Evolutionary conservation across 1,140 invertebrate species (phyloP).

Genomic region (Lepidostoma basale): DNA sequence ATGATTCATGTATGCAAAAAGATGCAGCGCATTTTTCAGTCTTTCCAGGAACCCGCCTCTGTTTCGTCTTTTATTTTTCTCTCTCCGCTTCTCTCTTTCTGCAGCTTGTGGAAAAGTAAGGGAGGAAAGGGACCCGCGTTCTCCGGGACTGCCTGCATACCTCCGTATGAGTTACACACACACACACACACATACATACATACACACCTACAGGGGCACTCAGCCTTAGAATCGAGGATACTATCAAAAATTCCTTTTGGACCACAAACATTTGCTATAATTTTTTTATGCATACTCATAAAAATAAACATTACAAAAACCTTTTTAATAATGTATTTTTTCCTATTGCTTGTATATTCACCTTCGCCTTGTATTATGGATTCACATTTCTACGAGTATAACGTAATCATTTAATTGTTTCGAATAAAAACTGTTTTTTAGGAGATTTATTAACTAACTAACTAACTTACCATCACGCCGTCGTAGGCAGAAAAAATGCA

Average conservation of each 20-base stretch:
- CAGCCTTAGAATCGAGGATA: not conserved
- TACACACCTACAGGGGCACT: not conserved
- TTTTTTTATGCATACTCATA: not conserved
- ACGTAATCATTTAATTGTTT: not conserved
- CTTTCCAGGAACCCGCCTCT: not conserved
- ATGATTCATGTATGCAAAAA: too few species aligned
- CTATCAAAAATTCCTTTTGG: slow-evolving; percentile 13
- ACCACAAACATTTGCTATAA: not conserved
- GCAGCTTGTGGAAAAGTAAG: not conserved
- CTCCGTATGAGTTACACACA: too few species aligned
- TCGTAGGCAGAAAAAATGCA: too few species aligned
- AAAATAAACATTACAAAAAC: not conserved
- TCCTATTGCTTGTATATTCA: too few species aligned
- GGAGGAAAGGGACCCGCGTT: not conserved
- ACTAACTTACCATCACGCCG: too few species aligned
- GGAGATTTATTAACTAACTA: too few species aligned
- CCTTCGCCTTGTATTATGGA: too few species aligned
- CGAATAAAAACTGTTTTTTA: not conserved
- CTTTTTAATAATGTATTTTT: too few species aligned
- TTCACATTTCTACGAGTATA: not conserved
- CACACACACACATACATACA: too few species aligned
- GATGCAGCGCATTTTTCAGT: not conserved
- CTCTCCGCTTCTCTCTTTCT: not conserved
- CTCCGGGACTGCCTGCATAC: not conserved
- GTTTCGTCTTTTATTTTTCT: not conserved